A percentile compares a stretch with the other conserved stretches of the same genome.
Conservation (phyloP, 2,113 vertebrate genomes). For the Todiramphus saurophagus region DNA sequence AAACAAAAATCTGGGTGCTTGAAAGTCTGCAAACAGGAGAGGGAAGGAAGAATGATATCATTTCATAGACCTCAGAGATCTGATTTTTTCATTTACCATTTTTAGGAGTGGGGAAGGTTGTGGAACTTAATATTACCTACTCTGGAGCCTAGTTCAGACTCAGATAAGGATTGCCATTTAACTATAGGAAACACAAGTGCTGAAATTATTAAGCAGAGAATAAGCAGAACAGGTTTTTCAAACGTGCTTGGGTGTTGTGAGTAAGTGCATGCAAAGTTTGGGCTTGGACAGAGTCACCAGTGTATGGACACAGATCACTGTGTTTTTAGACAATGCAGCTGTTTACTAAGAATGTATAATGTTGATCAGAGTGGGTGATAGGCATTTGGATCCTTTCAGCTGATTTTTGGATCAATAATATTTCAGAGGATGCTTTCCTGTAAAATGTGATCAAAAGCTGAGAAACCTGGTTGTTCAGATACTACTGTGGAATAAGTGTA, state of each 20-base stretch:
- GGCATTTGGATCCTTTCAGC: neutral
- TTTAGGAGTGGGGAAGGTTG: neutral
- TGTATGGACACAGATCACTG: neutral
- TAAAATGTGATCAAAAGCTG: neutral
- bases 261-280: neutral
- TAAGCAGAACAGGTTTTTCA: neutral
- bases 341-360: neutral
- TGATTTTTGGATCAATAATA: neutral
- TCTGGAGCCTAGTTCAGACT: neutral
- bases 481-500: neutral
- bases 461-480: neutral
- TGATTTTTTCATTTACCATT: neutral
- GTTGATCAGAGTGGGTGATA: neutral
- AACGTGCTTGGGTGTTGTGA: neutral
- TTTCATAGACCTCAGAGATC: neutral
- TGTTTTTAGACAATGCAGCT: neutral
- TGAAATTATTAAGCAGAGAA: neutral
- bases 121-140: neutral
- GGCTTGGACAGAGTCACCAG: neutral
- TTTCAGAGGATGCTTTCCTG: neutral
- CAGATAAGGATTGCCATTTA: neutral
- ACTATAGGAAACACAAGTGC: neutral
- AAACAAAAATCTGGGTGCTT: conserved; percentile 52
- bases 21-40: neutral
- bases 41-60: neutral